These are phyloP conservation scores for Garra rufa DNA, from an alignment of 2,113 vertebrate genomes.

Conservation along the genomic window DNA sequence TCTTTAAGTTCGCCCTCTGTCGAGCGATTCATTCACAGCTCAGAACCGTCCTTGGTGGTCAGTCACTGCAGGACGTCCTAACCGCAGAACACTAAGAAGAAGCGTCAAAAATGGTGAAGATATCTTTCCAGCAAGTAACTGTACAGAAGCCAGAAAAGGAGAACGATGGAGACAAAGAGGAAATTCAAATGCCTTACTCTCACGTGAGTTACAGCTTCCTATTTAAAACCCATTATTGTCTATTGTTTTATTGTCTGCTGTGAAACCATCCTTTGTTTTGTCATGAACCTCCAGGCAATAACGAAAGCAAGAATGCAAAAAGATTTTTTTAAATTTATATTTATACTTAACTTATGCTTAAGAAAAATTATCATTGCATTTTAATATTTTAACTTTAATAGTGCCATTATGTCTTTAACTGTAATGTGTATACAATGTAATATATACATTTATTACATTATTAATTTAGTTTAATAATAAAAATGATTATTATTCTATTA, in stretches of 20 bases:
- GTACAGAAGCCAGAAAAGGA: slow-evolving; percentile 83
- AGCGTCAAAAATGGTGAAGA: slow-evolving; percentile 86
- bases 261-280: slow-evolving; percentile 22
- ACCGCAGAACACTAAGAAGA: slow-evolving; percentile 46
- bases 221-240: neutral
- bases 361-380: neutral
- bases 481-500: neutral
- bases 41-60: neutral
- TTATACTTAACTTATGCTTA: neutral
- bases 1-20: slow-evolving; percentile 55
- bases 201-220: slow-evolving; percentile 70
- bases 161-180: slow-evolving; percentile 67
- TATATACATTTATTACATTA: neutral
- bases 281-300: neutral
- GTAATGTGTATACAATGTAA: neutral
- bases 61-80: slow-evolving; percentile 50
- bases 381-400: neutral
- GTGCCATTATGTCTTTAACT: neutral
- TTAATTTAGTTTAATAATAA: neutral
- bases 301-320: neutral
- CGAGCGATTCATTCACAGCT: neutral
- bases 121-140: slow-evolving; percentile 83
- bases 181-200: slow-evolving; percentile 78
- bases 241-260: neutral
- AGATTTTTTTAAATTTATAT: neutral